phyloP scores from a whole-genome alignment of 2,797 vertebrate species.

The Esox masquinongy region DNA sequence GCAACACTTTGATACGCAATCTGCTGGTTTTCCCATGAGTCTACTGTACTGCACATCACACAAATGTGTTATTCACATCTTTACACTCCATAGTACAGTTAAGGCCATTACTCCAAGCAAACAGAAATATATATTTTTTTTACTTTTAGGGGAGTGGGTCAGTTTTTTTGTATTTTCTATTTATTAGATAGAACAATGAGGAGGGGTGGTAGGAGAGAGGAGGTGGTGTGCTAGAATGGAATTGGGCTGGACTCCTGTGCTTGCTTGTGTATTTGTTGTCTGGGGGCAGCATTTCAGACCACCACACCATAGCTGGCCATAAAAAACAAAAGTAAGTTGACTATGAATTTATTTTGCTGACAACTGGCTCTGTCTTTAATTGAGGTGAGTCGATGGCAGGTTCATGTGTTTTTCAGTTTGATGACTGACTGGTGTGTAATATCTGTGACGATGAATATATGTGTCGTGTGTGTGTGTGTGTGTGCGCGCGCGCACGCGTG shows the following conservation, averaged over 20 bases:
- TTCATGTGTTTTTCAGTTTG: conserved; percentile 26
- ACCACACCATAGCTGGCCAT: too few species aligned
- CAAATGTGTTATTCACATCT: not conserved
- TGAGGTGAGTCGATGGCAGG: not conserved
- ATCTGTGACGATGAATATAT: too few species aligned
- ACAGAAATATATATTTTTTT: not conserved
- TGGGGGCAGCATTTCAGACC: too few species aligned
- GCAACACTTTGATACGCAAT: not conserved
- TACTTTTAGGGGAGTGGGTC: not conserved
- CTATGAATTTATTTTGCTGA: not conserved
- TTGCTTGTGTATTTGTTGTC: too few species aligned
- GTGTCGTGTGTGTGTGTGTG: conserved; percentile 5
- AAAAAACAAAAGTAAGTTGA: too few species aligned
- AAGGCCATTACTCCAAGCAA: not conserved
- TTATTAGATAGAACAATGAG: too few species aligned
- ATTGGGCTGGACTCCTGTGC: too few species aligned
- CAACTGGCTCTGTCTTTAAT: not conserved
- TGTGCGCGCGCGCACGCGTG: too few species aligned
- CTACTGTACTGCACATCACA: not conserved
- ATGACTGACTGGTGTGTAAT: conserved; percentile 50
- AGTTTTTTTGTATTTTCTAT: too few species aligned
- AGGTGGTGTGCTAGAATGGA: too few species aligned
- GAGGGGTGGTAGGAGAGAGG: too few species aligned
- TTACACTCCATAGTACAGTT: not conserved
- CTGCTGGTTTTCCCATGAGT: not conserved